Conservation (phyloP, 2,888 invertebrate species). For the Boloria selene region DNA sequence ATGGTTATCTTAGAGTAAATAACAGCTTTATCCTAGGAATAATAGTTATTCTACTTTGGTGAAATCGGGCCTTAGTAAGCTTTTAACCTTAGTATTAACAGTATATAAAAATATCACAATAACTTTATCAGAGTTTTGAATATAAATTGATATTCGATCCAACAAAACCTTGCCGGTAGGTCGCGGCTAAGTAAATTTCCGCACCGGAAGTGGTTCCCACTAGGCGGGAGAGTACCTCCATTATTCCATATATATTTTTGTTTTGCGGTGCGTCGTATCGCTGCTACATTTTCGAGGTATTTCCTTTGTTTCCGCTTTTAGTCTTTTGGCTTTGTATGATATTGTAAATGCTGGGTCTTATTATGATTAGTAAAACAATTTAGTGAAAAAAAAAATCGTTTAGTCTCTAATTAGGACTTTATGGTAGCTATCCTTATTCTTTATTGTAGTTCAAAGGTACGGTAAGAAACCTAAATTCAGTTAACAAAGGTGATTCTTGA, state of each 20-base stretch:
- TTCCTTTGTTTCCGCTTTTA: slow-evolving; percentile 8
- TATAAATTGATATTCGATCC: slow-evolving; percentile 34
- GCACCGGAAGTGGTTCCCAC: slow-evolving; percentile 69
- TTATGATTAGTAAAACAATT: neutral
- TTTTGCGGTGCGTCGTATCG: slow-evolving; percentile 27
- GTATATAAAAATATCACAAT: neutral
- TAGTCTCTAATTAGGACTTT: no score
- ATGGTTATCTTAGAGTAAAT: no score
- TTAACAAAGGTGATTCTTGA: no score
- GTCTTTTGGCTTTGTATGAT: slow-evolving; percentile 7
- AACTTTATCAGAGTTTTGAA: slow-evolving; percentile 11
- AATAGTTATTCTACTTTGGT: no score
- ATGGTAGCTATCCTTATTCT: no score
- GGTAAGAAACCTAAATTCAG: no score
- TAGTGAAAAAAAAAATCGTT: no score
- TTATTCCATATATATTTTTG: slow-evolving; percentile 57
- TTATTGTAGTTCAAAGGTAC: no score
- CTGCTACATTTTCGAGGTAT: slow-evolving; percentile 3
- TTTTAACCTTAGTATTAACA: neutral
- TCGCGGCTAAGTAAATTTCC: slow-evolving; percentile 74
- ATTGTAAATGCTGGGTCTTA: slow-evolving; percentile 10
- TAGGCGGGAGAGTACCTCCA: slow-evolving; percentile 62
- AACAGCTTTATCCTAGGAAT: no score
- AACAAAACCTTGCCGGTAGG: slow-evolving; percentile 49
- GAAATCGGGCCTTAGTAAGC: no score